Conservation (phyloP, 1,140 invertebrate species). For the Drosophila tsacasi region DNA sequence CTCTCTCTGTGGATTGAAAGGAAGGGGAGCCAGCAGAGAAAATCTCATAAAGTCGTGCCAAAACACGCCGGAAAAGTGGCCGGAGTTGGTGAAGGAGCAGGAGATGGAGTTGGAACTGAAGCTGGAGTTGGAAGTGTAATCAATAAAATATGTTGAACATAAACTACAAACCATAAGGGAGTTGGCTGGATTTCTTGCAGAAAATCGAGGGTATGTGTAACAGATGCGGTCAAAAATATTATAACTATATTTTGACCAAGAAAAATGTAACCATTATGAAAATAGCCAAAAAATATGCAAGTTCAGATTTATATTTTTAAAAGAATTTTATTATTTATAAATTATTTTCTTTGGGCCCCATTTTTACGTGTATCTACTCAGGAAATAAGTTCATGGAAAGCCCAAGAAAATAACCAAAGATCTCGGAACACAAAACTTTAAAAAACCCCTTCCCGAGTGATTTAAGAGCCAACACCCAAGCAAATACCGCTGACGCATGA, state of each 20-base stretch:
- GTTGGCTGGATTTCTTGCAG: constrained; percentile 11
- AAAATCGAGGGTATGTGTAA: background rate
- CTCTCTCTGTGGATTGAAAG: constrained; percentile 1
- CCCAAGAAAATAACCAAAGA: background rate
- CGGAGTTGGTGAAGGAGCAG: background rate
- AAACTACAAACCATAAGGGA: constrained; percentile 51
- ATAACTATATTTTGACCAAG: background rate
- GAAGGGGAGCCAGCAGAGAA: constrained; percentile 19
- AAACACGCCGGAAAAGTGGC: constrained; percentile 54
- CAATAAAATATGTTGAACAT: constrained; percentile 80
- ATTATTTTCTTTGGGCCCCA: accelerated
- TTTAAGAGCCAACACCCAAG: constrained; percentile 38
- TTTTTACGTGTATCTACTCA: too few species aligned
- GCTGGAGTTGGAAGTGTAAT: constrained; percentile 61
- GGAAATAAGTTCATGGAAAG: background rate
- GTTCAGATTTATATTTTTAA: background rate
- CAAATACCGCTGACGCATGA: constrained; percentile 66
- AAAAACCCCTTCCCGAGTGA: constrained; percentile 26
- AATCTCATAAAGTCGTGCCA: constrained; percentile 79
- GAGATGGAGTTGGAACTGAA: background rate
- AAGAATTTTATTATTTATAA: background rate
- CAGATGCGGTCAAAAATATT: background rate
- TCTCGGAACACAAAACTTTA: constrained; percentile 10
- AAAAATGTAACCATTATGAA: background rate
- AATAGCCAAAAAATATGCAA: background rate